phyloP scores from a whole-genome alignment of 2,113 vertebrate species.

The Holacanthus passer region DNA sequence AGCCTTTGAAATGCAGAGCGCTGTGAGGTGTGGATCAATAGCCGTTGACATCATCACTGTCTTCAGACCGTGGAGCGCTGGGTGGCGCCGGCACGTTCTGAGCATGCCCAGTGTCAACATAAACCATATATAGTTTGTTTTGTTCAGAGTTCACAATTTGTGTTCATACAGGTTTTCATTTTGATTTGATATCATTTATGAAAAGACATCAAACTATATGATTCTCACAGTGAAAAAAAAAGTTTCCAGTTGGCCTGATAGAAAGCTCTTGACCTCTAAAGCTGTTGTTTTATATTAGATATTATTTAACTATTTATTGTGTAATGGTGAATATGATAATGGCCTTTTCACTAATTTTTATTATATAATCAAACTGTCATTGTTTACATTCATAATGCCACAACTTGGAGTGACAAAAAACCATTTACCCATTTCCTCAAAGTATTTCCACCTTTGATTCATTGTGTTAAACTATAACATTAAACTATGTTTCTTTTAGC shows the following conservation, averaged over 20 bases:
- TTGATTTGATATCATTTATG: not conserved
- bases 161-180: not conserved
- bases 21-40: conserved; percentile 72
- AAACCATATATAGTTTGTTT: not conserved
- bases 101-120: not conserved
- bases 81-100: not conserved
- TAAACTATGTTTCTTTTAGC: not conserved
- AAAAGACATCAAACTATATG: not conserved
- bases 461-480: not conserved
- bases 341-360: not conserved
- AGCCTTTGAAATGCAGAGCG: conserved; percentile 74
- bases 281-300: not conserved
- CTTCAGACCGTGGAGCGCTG: conserved; percentile 29
- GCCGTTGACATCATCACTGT: conserved; percentile 76
- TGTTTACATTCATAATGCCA: not conserved
- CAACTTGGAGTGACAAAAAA: not conserved
- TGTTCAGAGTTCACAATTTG: not conserved
- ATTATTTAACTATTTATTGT: not conserved
- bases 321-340: not conserved
- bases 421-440: not conserved
- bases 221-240: not conserved
- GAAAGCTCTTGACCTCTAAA: not conserved
- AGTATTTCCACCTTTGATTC: not conserved
- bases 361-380: not conserved
- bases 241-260: not conserved